Conservation (phyloP, 1,140 invertebrate species). For the Drosophila suzukii region DNA sequence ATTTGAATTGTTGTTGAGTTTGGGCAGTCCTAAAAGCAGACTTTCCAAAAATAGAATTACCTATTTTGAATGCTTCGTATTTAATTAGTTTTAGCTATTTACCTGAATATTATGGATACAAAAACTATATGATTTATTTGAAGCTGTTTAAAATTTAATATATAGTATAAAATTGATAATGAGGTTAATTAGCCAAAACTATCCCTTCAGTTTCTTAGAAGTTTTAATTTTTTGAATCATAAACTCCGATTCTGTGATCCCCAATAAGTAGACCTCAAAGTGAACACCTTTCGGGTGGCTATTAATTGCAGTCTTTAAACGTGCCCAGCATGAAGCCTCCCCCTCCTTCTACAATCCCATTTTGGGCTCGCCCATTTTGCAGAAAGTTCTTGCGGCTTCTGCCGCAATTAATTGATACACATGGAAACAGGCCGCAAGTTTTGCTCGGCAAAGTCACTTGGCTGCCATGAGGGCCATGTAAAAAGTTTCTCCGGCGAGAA, state of each 20-base stretch:
- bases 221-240: too few species aligned
- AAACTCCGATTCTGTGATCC: background rate
- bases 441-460: conserved; percentile 68
- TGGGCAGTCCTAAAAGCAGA: background rate
- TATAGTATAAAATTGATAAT: too few species aligned
- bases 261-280: background rate
- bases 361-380: conserved; percentile 33
- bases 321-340: conserved; percentile 37
- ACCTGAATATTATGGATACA: too few species aligned
- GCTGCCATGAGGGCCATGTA: conserved; percentile 56
- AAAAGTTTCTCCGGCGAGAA: conserved; percentile 66
- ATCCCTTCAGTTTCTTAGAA: too few species aligned
- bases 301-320: conserved; percentile 62
- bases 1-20: background rate
- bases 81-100: too few species aligned
- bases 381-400: conserved; percentile 73
- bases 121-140: too few species aligned
- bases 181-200: too few species aligned
- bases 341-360: background rate
- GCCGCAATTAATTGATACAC: conserved; percentile 78
- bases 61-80: too few species aligned
- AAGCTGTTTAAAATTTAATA: too few species aligned
- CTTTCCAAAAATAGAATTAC: too few species aligned
- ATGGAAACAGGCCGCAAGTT: conserved; percentile 74
- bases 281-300: conserved; percentile 9